Evolutionary conservation across 2,888 invertebrate species (phyloP), one percentile per base, ranked within the genome.

Genomic region (Meloe dianella): DNA sequence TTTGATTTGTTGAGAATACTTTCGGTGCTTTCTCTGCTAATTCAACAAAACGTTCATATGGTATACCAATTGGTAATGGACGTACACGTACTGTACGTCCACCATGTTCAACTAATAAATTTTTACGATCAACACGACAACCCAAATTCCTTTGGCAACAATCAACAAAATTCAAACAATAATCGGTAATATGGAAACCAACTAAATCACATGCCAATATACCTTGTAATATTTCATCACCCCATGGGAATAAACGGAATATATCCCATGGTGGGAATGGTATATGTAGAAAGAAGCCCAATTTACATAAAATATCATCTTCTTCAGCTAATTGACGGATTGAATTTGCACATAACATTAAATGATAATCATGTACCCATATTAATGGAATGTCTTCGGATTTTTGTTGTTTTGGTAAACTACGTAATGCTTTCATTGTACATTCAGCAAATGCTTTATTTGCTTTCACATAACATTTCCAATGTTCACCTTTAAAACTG

Each of bases 181-280:
- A 95, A 81, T 95, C 95, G 72, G 92, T 91, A 76, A 95, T 95
- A 81, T 96, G 96, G 82, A 96, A 96, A 47, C 95, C 95, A 57
- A 96, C 95, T 92, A 96, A 92, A 79, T 96, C 96, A 83, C 95
- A 95, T 75, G 93, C 92, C 61, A 97, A 87, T 88, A 97, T 92
- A 71, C 96, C 96, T 83, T 96, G 95, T 30, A 97, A 87, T 64
- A 97, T 92, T 85, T 96, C 96, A 83, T 95, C 95, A n/a, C 94
- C 92, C 94, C 95, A 95, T 1, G 95, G 95, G 77, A 96, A 92
- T 61, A 96, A 85, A 68, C 95, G 87, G 83, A 94, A 95, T 73
- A 96, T 95, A 79, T 96, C 96, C 94, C 96, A 96, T 14, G 96
- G 92, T 14, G 96, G 96, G 83, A 97, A 97, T 0, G 97, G 97